Base-by-base conservation (phyloP, 2,797 vertebrate genomes). In the Esox lucius region DNA sequence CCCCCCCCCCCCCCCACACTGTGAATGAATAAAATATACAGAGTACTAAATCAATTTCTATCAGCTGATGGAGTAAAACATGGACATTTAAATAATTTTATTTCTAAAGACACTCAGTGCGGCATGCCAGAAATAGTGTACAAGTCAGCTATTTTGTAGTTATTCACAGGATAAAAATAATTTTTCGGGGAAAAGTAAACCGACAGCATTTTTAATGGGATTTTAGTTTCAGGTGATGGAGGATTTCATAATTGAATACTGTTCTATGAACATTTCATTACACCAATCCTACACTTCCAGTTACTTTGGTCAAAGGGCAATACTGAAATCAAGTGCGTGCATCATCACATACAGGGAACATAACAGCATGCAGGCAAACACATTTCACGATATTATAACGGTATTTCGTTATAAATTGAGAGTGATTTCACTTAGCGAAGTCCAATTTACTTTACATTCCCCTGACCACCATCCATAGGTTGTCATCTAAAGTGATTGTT, bases 121-220 rank as follows among this genome's bases (percentile, higher is more conserved):
- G 80, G 68, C 68, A 81, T 79, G 80, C 75, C 71, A 75, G 53
- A 76, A 67, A 72, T 82, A 85, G 84, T 79, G 66, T 82, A 26
- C 24, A 24, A 11, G 11, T 61, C 12, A 61, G 11, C n/a, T 61
- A 61, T 22, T 13, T 11, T 24, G 56, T 13, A 24, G 81, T 86
- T 88, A 91, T 88, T 90, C 81, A 90, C 72, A 83, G 79, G 89
- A 88, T 89, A 87, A 89, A 84, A 78, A 33, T 77, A 75, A 70
- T 82, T 53, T 82, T 86, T 2, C 3, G 3, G 42, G 42, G 42
- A 79, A 73, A 62, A 73, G 76, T 76, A 82, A 79, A 48, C 72
- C 67, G 48, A 76, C 70, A 85, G 86, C 86, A 84, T 87, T 81
- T 16, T n/a, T 59, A 9, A 22, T 28, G 56, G n/a, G 3, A 59